Evolutionary conservation across 2,888 invertebrate species (phyloP), one percentile per base, ranked within the genome.

Genomic region (Clostera curtula): DNA sequence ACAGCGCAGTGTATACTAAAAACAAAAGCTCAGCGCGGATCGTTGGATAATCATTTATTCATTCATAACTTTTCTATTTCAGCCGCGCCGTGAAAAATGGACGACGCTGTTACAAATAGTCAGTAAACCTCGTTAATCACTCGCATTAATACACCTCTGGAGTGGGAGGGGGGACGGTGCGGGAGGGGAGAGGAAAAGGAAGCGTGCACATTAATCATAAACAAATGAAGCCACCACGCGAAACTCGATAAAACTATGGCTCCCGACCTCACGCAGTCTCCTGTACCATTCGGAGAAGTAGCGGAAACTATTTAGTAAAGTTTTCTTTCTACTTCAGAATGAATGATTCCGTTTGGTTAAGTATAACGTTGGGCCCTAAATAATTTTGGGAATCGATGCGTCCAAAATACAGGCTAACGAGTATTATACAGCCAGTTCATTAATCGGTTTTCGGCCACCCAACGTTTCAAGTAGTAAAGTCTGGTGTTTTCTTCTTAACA

Each of bases 161-260:
- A 4, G 24, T 5, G 2, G 13, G 5, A n/a, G 14, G 19, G 15
- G 12, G 15, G 27, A 19, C 24, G 23, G 19, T 20, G 34, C 12
- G 22, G 8, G 5, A 8, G n/a, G 18, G n/a, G 5, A 8, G 4
- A 6, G 3, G 21, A 17, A 6, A 19, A 35, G 22, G 19, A 29
- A 30, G 21, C 25, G 29, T 27, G 20, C 27, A 37, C 42, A 41
- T 52, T 36, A 27, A 45, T 43, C 46, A 45, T 40, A 40, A 43
- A 39, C 36, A 43, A 41, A 31, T 36, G 31, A 40, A 27, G 22
- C 15, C 31, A 36, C 19, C 26, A 24, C 30, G 29, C 24, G 33
- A 36, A 54, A 43, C 40, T 52, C 61, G 51, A 60, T 57, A 53
- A 37, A 59, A 55, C 51, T 57, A 57, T 50, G 45, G 35, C 43